A percentile compares a stretch with the other conserved stretches of the same genome.
These are phyloP conservation scores for Stegodyphus dumicola DNA, from an alignment of 1,140 invertebrate genomes.

Conservation along the genomic window DNA sequence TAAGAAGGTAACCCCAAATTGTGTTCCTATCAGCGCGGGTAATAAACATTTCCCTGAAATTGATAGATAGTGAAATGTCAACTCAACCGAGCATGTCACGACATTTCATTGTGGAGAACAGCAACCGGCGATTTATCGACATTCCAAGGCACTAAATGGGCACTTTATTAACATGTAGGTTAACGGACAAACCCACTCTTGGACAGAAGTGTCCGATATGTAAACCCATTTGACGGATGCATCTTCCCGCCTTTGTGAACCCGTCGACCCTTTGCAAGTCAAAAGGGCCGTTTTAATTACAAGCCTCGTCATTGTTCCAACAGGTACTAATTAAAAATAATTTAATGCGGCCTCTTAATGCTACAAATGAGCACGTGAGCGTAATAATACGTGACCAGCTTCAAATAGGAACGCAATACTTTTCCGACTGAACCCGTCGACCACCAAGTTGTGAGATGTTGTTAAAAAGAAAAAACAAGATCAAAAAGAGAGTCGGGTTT, in stretches of 20 bases:
- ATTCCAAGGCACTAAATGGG: too few species aligned
- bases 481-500: too few species aligned
- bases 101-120: too few species aligned
- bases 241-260: neutral
- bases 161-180: conserved; percentile 16
- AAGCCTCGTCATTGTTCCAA: conserved; percentile 20
- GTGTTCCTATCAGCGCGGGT: too few species aligned
- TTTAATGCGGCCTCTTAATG: neutral
- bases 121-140: too few species aligned
- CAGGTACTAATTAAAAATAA: conserved; percentile 33
- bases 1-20: too few species aligned
- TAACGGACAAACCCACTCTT: neutral
- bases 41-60: too few species aligned
- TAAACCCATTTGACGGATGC: conserved; percentile 19
- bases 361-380: neutral
- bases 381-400: conserved; percentile 6
- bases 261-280: conserved; percentile 4
- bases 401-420: neutral
- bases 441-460: too few species aligned
- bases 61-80: too few species aligned
- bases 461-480: too few species aligned
- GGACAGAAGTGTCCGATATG: conserved; percentile 20
- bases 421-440: too few species aligned
- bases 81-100: too few species aligned
- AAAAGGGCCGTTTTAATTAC: conserved; percentile 29